These are phyloP conservation scores for Diabrotica virgifera DNA, from an alignment of 1,140 invertebrate genomes.

Conservation along the genomic window DNA sequence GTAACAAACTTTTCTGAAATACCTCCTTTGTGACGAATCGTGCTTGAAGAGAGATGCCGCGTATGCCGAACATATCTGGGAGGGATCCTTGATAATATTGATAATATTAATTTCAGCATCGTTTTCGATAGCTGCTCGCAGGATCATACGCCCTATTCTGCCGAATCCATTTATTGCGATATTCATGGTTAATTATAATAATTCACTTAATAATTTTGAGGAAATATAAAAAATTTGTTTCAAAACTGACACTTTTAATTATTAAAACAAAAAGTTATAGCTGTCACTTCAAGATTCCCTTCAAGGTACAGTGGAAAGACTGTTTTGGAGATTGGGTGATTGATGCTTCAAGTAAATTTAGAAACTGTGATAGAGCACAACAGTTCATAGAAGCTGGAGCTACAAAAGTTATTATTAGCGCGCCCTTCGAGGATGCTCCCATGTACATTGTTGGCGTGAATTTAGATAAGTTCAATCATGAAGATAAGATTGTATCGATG, in stretches of 20 bases:
- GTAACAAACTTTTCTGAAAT: slow-evolving; percentile 78
- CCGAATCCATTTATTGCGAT: slow-evolving; percentile 95
- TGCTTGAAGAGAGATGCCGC: slow-evolving; percentile 99
- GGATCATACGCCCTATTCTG: slow-evolving; percentile 91
- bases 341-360: slow-evolving; percentile 97
- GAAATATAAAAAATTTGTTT: slow-evolving; percentile 33
- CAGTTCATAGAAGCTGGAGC: slow-evolving; percentile 85
- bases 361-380: slow-evolving; percentile 87
- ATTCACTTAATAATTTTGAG: neutral
- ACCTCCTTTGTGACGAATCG: slow-evolving; percentile 93
- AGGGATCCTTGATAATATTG: slow-evolving; percentile 98
- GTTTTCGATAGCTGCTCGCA: slow-evolving; percentile 77
- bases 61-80: slow-evolving; percentile 83
- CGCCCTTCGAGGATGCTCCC: slow-evolving; percentile 96
- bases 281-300: no score
- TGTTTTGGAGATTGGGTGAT: slow-evolving; percentile 91
- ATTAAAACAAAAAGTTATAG: no score
- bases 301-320: slow-evolving; percentile 79
- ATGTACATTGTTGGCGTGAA: slow-evolving; percentile 99
- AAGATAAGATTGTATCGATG: slow-evolving; percentile 73
- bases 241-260: no score
- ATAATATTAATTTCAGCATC: slow-evolving; percentile 71
- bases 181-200: slow-evolving; percentile 70
- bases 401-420: slow-evolving; percentile 97
- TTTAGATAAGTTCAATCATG: slow-evolving; percentile 78